phyloP scores from a whole-genome alignment of 1,140 invertebrate species.

The Gryon sp. region DNA sequence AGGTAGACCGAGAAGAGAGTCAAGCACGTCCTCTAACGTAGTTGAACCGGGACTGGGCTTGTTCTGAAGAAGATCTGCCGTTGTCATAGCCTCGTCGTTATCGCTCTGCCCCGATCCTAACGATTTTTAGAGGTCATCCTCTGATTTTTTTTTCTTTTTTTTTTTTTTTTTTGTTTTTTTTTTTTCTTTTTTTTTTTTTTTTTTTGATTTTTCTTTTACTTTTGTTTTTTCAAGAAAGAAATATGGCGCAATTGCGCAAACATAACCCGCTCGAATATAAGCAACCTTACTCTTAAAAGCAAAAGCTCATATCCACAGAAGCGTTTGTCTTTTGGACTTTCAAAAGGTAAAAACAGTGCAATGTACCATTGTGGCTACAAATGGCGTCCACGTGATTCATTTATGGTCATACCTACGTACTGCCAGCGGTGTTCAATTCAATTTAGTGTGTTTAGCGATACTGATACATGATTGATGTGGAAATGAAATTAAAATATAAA shows the following conservation, averaged over 20 bases:
- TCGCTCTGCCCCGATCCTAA: conserved; percentile 77
- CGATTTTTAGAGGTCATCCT: conserved; percentile 65
- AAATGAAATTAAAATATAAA: too few relatives aligned
- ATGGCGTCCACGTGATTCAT: neutral
- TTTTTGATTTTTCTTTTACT: too few relatives aligned
- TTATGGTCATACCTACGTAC: conserved; percentile 14
- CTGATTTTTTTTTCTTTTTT: too few relatives aligned
- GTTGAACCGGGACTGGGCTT: conserved; percentile 87
- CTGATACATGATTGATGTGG: too few relatives aligned
- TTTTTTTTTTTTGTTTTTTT: too few relatives aligned
- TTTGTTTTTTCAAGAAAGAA: too few relatives aligned
- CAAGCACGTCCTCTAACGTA: conserved; percentile 94
- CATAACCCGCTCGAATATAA: conserved; percentile 16
- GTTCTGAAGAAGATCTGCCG: conserved; percentile 75
- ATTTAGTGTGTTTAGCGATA: conserved; percentile 2
- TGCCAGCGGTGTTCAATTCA: conserved; percentile 3
- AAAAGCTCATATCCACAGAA: conserved; percentile 46
- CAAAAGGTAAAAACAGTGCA: conserved; percentile 35
- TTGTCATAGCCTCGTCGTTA: conserved; percentile 73
- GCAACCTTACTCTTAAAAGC: conserved; percentile 32
- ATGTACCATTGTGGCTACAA: neutral
- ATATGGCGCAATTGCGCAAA: conserved; percentile 15
- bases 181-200: too few relatives aligned
- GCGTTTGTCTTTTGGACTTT: conserved; percentile 14
- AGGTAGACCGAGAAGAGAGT: conserved; percentile 91